Base-by-base conservation (phyloP, 2,888 invertebrate genomes). In the Brachyptera risi region DNA sequence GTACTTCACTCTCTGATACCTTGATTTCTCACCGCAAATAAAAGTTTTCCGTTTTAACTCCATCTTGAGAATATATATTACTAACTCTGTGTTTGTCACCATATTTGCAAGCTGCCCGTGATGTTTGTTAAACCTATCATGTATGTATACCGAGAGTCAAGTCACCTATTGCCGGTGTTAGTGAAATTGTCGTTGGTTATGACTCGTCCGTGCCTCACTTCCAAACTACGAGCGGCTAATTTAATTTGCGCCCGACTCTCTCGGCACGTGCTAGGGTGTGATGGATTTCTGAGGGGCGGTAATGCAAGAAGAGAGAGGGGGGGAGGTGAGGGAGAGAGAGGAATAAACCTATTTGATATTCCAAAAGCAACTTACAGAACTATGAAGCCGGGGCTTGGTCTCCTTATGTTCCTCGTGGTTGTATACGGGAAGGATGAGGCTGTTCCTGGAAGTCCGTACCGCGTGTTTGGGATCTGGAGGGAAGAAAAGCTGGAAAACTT, bases 261-360 rank as follows among this genome's bases (percentile, higher is more conserved):
- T 9, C 11, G 21, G 21, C 37, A 54, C 54, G 54, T 54, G 54
- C 23, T 19, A 23, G 54, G 54, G 54, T 54, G 54, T 54, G 54
- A 54, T 54, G 54, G 54, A 54, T 54, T 54, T 37, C 23, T 51
- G 26, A n/a, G 42, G 2, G 5, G 2, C 15, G 42, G 42, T n/a
- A 15, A 17, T 42, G 42, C 42, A 17, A n/a, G n/a, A n/a, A n/a
- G n/a, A n/a, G n/a, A n/a, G n/a, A n/a, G n/a, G n/a, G n/a, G n/a
- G n/a, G n/a, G n/a, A n/a, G n/a, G n/a, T n/a, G n/a, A n/a, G n/a
- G n/a, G n/a, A n/a, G n/a, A 27, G 27, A 31, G 17, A 13, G 49
- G 49, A 24, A 51, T 26, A 24, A 15, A 35, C n/a, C 60, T 60
- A 35, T 23, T 60, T 60, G 42, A 31, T 60, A 60, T 60, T 60